Percentiles rank a stretch among this genome's conserved stretches.
These are phyloP conservation scores for Bryconaethiops microstoma DNA, from an alignment of 2,797 vertebrate genomes.

Conservation along the genomic window DNA sequence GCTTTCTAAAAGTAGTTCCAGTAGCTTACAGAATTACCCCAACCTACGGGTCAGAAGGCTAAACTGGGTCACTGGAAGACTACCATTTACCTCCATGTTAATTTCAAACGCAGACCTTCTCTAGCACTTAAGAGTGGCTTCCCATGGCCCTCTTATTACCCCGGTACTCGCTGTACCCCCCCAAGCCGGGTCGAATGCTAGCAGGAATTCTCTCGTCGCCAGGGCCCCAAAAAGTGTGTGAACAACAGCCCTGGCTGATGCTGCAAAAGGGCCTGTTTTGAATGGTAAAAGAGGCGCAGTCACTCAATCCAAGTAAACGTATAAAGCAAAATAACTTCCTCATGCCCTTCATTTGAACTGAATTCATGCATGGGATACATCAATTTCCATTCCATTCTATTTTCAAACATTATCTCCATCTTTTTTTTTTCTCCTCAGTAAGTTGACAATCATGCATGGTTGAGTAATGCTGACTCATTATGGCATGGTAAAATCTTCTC, in stretches of 20 bases:
- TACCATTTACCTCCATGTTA: conserved; percentile 51
- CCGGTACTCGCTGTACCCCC: neutral
- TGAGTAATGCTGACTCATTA: neutral
- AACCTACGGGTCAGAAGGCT: conserved; percentile 41
- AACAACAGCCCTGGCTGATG: neutral
- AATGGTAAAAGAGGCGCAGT: neutral
- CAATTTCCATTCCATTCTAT: neutral
- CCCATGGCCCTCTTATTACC: neutral
- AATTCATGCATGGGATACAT: neutral
- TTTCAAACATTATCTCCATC: neutral
- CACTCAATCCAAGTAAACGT: neutral
- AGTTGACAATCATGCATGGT: neutral
- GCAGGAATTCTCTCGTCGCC: neutral
- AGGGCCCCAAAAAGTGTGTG: neutral
- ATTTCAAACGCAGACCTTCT: conserved; percentile 53
- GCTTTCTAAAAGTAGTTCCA: conserved; percentile 49
- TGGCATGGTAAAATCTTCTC: conserved; percentile 12
- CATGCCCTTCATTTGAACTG: neutral
- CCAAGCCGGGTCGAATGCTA: conserved; percentile 14
- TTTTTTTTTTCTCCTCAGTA: neutral
- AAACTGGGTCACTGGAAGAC: conserved; percentile 49
- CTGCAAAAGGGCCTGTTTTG: neutral
- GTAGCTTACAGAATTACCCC: conserved; percentile 47
- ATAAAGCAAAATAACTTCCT: neutral
- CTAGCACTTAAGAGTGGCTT: conserved; percentile 19